A percentile compares a stretch with the other conserved stretches of the same genome.
These are phyloP conservation scores for Sinelater perroti DNA, from an alignment of 2,888 invertebrate species.

Conservation along the genomic window DNA sequence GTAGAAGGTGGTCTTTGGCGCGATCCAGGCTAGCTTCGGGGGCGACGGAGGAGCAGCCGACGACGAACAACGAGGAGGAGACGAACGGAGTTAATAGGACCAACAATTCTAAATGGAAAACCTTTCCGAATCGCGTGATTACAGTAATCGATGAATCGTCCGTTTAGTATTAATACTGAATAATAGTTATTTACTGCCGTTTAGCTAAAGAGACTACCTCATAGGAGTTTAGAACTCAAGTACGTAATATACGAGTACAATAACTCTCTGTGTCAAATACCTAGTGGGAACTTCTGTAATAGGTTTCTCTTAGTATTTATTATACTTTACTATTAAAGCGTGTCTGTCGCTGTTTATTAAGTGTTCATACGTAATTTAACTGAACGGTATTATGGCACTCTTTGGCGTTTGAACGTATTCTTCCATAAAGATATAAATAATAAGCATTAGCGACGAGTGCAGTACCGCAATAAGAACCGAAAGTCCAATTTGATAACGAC, in stretches of 20 bases:
- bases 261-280: conserved; percentile 25
- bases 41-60: conserved; percentile 57
- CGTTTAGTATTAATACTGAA: conserved; percentile 56
- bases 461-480: too few relatives aligned
- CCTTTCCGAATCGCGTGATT: conserved; percentile 70
- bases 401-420: background rate
- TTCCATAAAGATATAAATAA: background rate
- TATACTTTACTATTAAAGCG: conserved; percentile 24
- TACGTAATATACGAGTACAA: conserved; percentile 30
- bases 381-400: conserved; percentile 1
- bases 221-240: conserved; percentile 33
- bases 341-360: conserved; percentile 11
- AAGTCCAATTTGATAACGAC: background rate
- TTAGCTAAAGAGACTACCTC: conserved; percentile 42
- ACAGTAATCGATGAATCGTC: conserved; percentile 82
- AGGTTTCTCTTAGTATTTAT: conserved; percentile 25
- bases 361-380: background rate
- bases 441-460: too few relatives aligned
- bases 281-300: conserved; percentile 18
- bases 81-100: conserved; percentile 59
- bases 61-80: conserved; percentile 65
- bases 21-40: conserved; percentile 62
- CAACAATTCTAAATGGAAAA: conserved; percentile 57
- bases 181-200: conserved; percentile 33
- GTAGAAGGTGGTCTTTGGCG: conserved; percentile 77